Evolutionary conservation across 2,113 vertebrate genomes (phyloP), one percentile per base, ranked within the genome.

Genomic region (Gobio gobio): DNA sequence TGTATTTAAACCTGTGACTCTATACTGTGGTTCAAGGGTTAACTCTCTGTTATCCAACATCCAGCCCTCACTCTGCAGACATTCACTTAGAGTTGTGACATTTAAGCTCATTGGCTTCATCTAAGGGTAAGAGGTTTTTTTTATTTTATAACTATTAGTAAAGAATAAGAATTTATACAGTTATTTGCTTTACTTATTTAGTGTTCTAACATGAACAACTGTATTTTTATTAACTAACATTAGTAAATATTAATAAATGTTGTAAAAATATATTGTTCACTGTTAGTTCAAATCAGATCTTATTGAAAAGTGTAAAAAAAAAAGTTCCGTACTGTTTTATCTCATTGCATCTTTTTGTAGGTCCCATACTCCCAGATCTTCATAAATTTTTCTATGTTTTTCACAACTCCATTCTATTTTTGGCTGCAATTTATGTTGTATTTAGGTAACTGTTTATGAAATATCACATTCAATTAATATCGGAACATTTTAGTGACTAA

Each of bases 21-120:
- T n/a, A 33, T 29, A 29, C 26, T 49, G 18, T 82, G 47, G 78
- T 64, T 49, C 40, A 80, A 64, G 40, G 58, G 24, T 80, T 64
- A 64, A 64, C 59, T 29, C n/a, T 26, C 18, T 24, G 78, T 64
- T 47, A 64, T 64, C 16, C 40, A 80, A 26, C 36, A 64, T 49
- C 78, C 22, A 49, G 78, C 20, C 36, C n/a, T 80, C 40, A 20
- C 40, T 80, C n/a, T 49, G 3, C 36, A 80, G n/a, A 36, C 63
- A 33, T 68, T 82, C 6, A 49, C 2, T 64, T 2, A 64, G 33
- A 78, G 40, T 80, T 0, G 36, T 20, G 40, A 24, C 26, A n/a
- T 29, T 59, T 43, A 10, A 78, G 7, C 58, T 49, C 14, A 63
- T 18, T 47, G 43, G 26, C 79, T 82, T 68, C 79, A 36, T 68